Evolutionary conservation across 2,113 vertebrate species (phyloP).

Genomic region (Phaethornis superciliosus): DNA sequence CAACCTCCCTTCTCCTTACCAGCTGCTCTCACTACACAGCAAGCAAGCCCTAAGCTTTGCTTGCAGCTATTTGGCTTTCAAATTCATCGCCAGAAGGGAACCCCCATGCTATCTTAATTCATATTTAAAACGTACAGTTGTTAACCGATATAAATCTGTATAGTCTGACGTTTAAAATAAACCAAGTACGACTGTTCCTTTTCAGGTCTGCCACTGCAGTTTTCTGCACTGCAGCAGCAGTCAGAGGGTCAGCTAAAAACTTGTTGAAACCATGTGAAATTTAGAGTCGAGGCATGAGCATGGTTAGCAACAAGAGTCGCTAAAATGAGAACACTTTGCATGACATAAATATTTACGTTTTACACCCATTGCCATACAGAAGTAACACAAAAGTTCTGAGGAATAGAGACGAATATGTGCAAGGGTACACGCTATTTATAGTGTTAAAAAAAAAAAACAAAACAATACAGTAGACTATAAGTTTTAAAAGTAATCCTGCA

Average conservation of each 20-base stretch:
- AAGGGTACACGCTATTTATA: rapidly evolving
- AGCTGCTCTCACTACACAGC: background rate
- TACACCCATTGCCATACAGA: background rate
- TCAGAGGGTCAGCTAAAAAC: background rate
- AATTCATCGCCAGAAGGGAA: background rate
- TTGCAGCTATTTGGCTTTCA: background rate
- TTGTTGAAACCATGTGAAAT: background rate
- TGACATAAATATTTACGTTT: rapidly evolving
- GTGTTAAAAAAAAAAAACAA: too few species aligned
- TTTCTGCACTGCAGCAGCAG: background rate
- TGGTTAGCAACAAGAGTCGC: background rate
- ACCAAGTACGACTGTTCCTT: rapidly evolving
- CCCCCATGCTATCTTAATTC: background rate
- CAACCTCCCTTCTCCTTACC: background rate
- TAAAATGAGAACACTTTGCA: background rate
- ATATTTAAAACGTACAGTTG: rapidly evolving
- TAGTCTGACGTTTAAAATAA: rapidly evolving
- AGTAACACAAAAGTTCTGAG: background rate
- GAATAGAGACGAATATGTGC: rapidly evolving
- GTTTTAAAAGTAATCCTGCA: background rate
- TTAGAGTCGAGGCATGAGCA: background rate
- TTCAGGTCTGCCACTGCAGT: background rate
- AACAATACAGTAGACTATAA: rapidly evolving
- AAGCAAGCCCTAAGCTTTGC: background rate
- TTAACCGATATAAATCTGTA: background rate